Conservation (phyloP, 2,888 invertebrate genomes). For the Zygaena filipendulae region DNA sequence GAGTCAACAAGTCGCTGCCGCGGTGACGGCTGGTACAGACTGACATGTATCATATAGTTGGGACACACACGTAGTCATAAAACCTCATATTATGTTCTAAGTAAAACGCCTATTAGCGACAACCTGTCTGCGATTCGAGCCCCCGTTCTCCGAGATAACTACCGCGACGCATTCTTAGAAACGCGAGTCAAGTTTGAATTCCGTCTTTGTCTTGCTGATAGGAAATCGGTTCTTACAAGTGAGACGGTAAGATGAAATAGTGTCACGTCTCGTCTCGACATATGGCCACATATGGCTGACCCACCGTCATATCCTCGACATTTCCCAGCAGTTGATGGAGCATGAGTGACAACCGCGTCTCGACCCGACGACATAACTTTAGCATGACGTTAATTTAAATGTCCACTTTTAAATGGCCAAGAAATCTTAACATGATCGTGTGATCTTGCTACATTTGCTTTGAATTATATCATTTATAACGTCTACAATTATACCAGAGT, state of each 20-base stretch:
- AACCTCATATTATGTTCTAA: constrained; percentile 47
- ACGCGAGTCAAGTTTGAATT: constrained; percentile 35
- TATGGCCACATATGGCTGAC: constrained; percentile 65
- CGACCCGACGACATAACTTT: constrained; percentile 53
- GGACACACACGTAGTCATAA: constrained; percentile 59
- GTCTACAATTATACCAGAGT: constrained; percentile 55
- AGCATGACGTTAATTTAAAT: constrained; percentile 58
- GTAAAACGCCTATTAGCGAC: constrained; percentile 64
- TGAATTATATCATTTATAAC: constrained; percentile 45
- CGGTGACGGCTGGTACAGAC: constrained; percentile 36
- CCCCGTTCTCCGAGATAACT: constrained; percentile 50
- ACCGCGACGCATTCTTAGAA: constrained; percentile 42
- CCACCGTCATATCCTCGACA: constrained; percentile 56
- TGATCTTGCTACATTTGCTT: constrained; percentile 45
- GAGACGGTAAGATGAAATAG: constrained; percentile 57
- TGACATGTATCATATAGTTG: constrained; percentile 45
- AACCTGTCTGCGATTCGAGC: constrained; percentile 57
- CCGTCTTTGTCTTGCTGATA: constrained; percentile 51
- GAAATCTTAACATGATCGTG: constrained; percentile 42
- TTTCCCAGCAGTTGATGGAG: constrained; percentile 66
- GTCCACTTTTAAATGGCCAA: constrained; percentile 43
- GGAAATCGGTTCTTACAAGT: constrained; percentile 40
- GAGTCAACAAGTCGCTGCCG: constrained; percentile 37
- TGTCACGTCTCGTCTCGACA: constrained; percentile 54
- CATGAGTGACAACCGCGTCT: constrained; percentile 61